phyloP scores from a whole-genome alignment of 2,888 invertebrate species.

The Chamaedrilus cognettii region DNA sequence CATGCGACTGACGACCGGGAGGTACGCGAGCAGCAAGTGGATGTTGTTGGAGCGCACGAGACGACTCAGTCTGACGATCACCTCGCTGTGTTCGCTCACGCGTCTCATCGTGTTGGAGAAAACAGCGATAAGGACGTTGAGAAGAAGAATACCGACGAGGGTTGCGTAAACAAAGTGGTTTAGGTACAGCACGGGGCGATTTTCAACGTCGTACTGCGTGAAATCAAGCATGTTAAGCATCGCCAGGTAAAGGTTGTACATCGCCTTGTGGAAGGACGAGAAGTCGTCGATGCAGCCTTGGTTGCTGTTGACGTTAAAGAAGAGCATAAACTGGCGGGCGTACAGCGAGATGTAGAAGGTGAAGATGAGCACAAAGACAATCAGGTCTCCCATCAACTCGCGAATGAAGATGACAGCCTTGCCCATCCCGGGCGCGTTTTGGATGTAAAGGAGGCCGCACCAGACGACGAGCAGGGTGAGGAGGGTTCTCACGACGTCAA shows the following conservation, averaged over 20 bases:
- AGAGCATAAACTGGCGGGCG: conserved; percentile 20
- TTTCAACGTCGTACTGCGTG: conserved; percentile 15
- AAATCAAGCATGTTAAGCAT: conserved; percentile 16
- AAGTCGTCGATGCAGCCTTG: conserved; percentile 18
- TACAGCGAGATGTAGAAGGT: conserved; percentile 9
- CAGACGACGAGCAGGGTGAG: conserved; percentile 1
- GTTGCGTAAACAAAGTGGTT: conserved; percentile 12
- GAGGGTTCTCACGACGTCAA: conserved; percentile 5
- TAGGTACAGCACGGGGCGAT: conserved; percentile 1
- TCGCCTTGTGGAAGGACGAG: conserved; percentile 6
- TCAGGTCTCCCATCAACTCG: conserved; percentile 13
- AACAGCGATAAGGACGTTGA: conserved; percentile 19
- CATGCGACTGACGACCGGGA: not conserved
- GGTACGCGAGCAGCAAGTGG: not conserved
- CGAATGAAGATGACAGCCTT: conserved; percentile 15
- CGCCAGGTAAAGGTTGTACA: conserved; percentile 12
- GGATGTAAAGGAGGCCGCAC: conserved; percentile 9
- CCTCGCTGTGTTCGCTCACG: not conserved
- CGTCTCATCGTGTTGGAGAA: conserved; percentile 15
- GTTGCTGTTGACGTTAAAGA: conserved; percentile 14
- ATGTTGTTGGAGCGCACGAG: not conserved
- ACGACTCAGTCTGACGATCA: not conserved
- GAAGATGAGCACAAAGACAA: conserved; percentile 12
- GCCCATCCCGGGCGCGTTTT: conserved; percentile 5
- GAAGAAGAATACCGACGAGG: conserved; percentile 13